Evolutionary conservation across 2,797 vertebrate genomes (phyloP).

Genomic region (Psittacula echo): DNA sequence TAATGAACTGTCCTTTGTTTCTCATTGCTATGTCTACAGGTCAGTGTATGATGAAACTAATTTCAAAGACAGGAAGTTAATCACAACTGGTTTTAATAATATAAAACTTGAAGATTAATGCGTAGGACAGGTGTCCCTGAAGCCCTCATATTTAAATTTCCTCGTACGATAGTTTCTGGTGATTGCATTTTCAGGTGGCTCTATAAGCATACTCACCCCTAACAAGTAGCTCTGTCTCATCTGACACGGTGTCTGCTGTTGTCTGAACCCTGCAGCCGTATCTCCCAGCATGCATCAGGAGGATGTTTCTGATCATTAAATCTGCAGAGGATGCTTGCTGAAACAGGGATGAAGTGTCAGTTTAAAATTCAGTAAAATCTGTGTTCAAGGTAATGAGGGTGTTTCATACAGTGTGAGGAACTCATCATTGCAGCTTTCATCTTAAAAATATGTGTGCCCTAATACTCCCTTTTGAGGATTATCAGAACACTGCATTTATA

Average conservation of each 20-base stretch:
- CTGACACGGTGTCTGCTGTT: constrained; percentile 89
- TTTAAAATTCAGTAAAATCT: constrained; percentile 73
- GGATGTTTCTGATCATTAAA: constrained; percentile 98
- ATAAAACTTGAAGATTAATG: constrained; percentile 21
- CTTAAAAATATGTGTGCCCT: constrained; percentile 40
- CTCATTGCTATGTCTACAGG: not conserved
- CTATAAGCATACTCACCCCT: constrained; percentile 86
- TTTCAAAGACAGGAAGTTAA: constrained; percentile 44
- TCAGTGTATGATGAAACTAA: not conserved
- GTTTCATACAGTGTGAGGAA: constrained; percentile 47
- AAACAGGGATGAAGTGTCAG: constrained; percentile 71
- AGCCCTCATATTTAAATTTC: constrained; percentile 28
- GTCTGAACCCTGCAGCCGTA: constrained; percentile 95
- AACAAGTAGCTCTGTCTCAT: constrained; percentile 93
- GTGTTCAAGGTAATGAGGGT: constrained; percentile 47
- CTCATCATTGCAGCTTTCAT: not conserved
- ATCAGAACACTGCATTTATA: constrained; percentile 28
- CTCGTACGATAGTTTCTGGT: constrained; percentile 37
- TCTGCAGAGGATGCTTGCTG: constrained; percentile 97
- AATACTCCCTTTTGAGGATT: constrained; percentile 56
- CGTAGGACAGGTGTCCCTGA: not conserved
- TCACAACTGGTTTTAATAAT: constrained; percentile 16
- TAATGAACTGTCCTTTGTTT: not conserved
- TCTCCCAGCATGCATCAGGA: constrained; percentile 94
- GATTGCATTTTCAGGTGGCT: constrained; percentile 39